phyloP scores from a whole-genome alignment of 1,140 invertebrate genomes.

The Eubasilissa regina region DNA sequence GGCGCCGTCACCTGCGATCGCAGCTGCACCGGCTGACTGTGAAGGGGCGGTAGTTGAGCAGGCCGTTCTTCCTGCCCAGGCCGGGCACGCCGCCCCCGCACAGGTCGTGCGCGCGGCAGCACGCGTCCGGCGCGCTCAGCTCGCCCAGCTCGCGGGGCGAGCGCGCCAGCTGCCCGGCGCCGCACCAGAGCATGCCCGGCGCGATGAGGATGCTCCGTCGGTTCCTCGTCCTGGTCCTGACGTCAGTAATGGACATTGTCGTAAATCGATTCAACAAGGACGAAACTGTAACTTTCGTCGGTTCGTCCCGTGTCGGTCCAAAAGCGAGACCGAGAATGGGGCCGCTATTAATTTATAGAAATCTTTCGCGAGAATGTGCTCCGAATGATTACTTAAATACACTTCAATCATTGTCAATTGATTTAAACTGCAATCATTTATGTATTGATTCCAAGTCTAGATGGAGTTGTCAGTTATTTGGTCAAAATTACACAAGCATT shows the following conservation, averaged over 20 bases:
- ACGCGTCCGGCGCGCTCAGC: slow-evolving; percentile 80
- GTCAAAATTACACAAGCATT: no score
- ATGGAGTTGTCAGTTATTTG: no score
- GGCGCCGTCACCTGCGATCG: slow-evolving; percentile 79
- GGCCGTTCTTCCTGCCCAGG: slow-evolving; percentile 79
- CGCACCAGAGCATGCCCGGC: slow-evolving; percentile 90
- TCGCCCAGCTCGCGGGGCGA: slow-evolving; percentile 78
- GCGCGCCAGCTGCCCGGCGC: slow-evolving; percentile 78
- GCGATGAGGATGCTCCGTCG: slow-evolving; percentile 76
- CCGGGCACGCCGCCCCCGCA: slow-evolving; percentile 80
- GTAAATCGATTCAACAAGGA: neutral
- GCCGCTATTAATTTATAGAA: no score
- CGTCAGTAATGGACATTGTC: neutral
- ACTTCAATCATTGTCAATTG: no score
- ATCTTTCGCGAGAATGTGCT: no score
- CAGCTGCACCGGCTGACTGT: slow-evolving; percentile 90
- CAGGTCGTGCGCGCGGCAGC: slow-evolving; percentile 87
- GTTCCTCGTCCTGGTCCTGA: slow-evolving; percentile 64
- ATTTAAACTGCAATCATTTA: no score
- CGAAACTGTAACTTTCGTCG: neutral
- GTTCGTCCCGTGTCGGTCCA: neutral
- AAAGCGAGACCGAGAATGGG: no score
- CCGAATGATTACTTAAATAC: no score
- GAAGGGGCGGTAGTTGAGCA: slow-evolving; percentile 87
- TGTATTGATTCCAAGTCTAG: no score